Conservation (phyloP, 2,888 invertebrate species). For the Dorcus parallelipipedus region DNA sequence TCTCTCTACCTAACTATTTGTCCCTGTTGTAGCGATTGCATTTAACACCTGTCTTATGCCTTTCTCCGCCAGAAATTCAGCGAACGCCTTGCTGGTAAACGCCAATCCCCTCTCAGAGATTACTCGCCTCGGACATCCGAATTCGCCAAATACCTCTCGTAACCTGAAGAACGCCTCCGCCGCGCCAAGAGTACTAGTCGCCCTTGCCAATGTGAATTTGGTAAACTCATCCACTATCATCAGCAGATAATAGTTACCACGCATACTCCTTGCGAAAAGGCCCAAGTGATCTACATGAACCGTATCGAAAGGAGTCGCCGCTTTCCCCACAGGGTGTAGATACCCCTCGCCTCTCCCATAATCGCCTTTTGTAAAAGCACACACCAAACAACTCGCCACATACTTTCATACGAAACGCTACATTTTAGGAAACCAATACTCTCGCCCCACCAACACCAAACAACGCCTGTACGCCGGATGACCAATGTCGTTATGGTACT, state of each 20-base stretch:
- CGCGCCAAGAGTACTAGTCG: too few species aligned
- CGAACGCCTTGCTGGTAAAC: too few species aligned
- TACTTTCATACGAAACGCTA: constrained; percentile 40
- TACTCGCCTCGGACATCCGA: too few species aligned
- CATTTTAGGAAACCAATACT: constrained; percentile 46
- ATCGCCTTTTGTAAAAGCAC: constrained; percentile 14
- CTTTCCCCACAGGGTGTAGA: constrained; percentile 21
- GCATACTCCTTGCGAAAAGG: constrained; percentile 19
- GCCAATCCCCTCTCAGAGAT: too few species aligned
- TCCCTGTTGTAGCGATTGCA: constrained; percentile 23
- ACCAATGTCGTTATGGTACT: constrained; percentile 42
- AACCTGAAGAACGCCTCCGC: too few species aligned
- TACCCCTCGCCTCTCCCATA: constrained; percentile 28
- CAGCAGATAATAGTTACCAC: constrained; percentile 21
- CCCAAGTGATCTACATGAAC: constrained; percentile 4
- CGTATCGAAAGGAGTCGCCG: constrained; percentile 19
- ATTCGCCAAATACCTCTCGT: too few species aligned
- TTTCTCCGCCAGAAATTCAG: too few species aligned
- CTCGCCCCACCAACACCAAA: constrained; percentile 24
- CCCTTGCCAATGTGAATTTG: constrained; percentile 17
- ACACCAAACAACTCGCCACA: constrained; percentile 42
- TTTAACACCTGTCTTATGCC: not conserved
- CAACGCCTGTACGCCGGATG: constrained; percentile 41
- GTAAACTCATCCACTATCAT: constrained; percentile 25
- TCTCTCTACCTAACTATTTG: constrained; percentile 27